phyloP scores from a whole-genome alignment of 2,797 vertebrate species.

The Sebastes vulpes region DNA sequence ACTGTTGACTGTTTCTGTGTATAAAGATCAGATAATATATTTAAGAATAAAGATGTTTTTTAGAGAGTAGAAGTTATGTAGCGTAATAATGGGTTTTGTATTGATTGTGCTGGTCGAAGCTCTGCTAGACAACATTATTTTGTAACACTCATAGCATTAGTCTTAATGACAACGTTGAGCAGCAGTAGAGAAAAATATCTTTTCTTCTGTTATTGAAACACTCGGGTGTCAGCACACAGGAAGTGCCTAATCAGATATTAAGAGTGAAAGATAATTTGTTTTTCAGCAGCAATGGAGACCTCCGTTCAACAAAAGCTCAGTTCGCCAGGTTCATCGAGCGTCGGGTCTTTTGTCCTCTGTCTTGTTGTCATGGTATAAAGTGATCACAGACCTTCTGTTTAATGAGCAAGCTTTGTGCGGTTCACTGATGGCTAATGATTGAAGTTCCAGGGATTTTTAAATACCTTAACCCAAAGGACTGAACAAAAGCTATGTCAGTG shows the following conservation, averaged over 20 bases:
- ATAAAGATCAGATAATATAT: background rate
- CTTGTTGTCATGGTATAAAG: background rate
- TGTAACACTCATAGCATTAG: background rate
- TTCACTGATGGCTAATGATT: background rate
- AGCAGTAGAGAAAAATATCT: background rate
- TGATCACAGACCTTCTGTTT: background rate
- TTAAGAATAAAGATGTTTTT: background rate
- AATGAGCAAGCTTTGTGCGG: background rate
- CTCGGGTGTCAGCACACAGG: background rate
- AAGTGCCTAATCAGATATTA: slow-evolving; percentile 11
- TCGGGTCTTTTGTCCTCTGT: background rate
- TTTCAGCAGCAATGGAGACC: background rate
- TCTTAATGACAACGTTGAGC: background rate
- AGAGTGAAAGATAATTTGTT: background rate
- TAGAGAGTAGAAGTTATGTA: background rate
- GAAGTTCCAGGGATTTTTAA: background rate
- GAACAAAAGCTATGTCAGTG: background rate
- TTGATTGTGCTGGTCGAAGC: background rate
- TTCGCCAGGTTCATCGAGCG: background rate
- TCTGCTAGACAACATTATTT: background rate
- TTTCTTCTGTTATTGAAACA: background rate
- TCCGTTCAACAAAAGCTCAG: background rate
- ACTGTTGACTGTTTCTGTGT: background rate
- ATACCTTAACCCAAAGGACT: background rate
- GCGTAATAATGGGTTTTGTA: background rate